phyloP scores from a whole-genome alignment of 2,888 invertebrate genomes.

The Stenodera caucasica region DNA sequence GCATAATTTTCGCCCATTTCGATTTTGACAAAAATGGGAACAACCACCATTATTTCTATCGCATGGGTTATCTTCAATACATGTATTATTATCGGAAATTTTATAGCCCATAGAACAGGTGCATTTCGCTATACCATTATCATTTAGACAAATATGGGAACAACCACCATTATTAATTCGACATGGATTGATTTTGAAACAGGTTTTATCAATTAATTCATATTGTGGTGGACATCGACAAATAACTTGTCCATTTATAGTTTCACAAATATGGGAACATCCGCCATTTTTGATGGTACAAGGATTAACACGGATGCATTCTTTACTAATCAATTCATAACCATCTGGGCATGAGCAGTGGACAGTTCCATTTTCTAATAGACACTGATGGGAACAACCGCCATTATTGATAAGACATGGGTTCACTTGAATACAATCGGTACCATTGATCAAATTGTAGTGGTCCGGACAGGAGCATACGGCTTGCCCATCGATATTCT shows the following conservation, averaged over 20 bases:
- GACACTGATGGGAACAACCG: constrained; percentile 63
- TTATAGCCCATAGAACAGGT: constrained; percentile 47
- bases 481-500: constrained; percentile 52
- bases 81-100: constrained; percentile 44
- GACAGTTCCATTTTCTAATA: constrained; percentile 40
- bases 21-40: constrained; percentile 54
- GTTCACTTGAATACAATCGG: constrained; percentile 47
- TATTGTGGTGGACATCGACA: constrained; percentile 58
- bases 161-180: constrained; percentile 56
- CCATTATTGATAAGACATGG: constrained; percentile 57
- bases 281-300: constrained; percentile 50
- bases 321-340: constrained; percentile 44
- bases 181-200: constrained; percentile 55
- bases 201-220: constrained; percentile 48
- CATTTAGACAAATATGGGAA: constrained; percentile 59
- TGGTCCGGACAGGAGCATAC: constrained; percentile 59
- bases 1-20: constrained; percentile 55
- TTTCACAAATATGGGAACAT: constrained; percentile 59
- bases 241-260: constrained; percentile 55
- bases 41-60: constrained; percentile 54
- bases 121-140: constrained; percentile 61
- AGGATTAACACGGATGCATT: constrained; percentile 40
- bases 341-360: constrained; percentile 58
- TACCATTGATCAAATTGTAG: constrained; percentile 40
- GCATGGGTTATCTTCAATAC: constrained; percentile 55